Conservation (phyloP, 1,140 invertebrate species). For the Trichogramma pretiosum region DNA sequence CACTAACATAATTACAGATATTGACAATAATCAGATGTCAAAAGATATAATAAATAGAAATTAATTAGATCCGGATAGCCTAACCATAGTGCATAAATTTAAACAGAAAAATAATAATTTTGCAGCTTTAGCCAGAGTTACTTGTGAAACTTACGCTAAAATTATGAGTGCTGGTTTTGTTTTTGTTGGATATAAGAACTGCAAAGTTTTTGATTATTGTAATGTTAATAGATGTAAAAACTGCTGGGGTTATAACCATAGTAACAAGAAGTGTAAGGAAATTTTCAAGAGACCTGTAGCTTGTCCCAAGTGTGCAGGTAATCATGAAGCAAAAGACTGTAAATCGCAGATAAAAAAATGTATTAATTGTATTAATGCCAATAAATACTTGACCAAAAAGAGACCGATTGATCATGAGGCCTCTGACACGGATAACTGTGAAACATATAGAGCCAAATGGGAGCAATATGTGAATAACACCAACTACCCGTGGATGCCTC, state of each 20-base stretch:
- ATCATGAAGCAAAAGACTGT: not conserved
- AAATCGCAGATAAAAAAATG: not conserved
- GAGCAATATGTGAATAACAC: too few relatives aligned
- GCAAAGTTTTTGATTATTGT: not conserved
- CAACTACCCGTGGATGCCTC: not conserved
- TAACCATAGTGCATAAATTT: not conserved
- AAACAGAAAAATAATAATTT: not conserved
- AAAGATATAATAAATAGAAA: not conserved
- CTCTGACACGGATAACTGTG: not conserved
- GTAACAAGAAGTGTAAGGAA: not conserved
- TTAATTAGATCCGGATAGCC: not conserved
- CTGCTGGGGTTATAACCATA: not conserved
- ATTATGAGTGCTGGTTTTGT: not conserved
- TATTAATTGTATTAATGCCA: not conserved
- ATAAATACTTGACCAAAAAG: not conserved
- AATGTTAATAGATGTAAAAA: not conserved
- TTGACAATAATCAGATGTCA: not conserved
- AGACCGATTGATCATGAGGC: not conserved
- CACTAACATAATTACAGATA: not conserved
- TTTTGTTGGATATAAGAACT: not conserved
- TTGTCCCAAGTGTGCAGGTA: not conserved
- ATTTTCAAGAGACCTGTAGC: not conserved
- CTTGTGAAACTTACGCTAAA: not conserved
- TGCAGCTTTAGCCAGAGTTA: not conserved
- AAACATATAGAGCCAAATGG: not conserved